Percentiles rank a stretch among this genome's conserved stretches.
Evolutionary conservation across 2,888 invertebrate genomes (phyloP).

Genomic region (Trichopria drosophilae): DNA sequence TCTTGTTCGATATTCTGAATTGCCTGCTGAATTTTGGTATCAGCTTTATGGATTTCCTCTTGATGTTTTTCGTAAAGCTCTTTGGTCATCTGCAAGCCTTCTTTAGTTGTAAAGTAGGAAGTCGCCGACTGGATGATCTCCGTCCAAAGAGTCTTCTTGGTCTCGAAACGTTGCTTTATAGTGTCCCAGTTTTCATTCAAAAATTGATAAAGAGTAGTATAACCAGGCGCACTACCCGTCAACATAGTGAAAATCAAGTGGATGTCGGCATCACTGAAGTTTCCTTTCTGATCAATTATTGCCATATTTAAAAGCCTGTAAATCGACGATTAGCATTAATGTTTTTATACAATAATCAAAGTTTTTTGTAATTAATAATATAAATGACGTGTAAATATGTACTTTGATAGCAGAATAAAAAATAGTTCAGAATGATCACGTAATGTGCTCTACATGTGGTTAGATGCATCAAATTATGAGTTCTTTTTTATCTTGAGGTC

Average conservation of each 20-base stretch:
- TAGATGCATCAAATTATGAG: too few species aligned
- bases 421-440: too few species aligned
- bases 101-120: constrained; percentile 74
- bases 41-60: constrained; percentile 73
- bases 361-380: background rate
- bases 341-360: background rate
- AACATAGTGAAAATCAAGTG: constrained; percentile 77
- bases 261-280: constrained; percentile 76
- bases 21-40: constrained; percentile 73
- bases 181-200: constrained; percentile 71
- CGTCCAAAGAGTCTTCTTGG: constrained; percentile 76
- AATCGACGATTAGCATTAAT: background rate
- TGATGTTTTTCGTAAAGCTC: constrained; percentile 67
- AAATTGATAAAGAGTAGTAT: constrained; percentile 73
- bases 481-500: too few species aligned
- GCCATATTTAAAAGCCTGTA: constrained; percentile 67
- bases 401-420: too few species aligned
- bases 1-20: constrained; percentile 74
- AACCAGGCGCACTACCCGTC: constrained; percentile 71
- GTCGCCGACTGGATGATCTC: constrained; percentile 75
- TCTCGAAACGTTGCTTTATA: constrained; percentile 69
- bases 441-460: too few species aligned
- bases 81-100: constrained; percentile 71
- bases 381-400: too few species aligned
- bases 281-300: constrained; percentile 69